Evolutionary conservation across 2,888 invertebrate species (phyloP), one percentile per base, ranked within the genome.

Genomic region (Bursaphelenchus okinawaensis): DNA sequence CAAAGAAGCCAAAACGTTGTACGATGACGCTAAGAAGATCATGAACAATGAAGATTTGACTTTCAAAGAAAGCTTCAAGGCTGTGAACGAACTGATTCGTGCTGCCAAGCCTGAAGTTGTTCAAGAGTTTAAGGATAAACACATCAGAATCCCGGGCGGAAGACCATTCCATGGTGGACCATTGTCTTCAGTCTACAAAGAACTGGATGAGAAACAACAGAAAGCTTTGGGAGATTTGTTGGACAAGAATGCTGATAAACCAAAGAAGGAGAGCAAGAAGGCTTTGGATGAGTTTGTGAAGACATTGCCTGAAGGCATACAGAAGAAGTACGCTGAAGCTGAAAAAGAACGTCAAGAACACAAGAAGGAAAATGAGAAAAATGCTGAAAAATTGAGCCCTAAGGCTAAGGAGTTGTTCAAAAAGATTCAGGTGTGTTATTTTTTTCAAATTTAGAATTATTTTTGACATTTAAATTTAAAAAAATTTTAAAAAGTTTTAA

Each of bases 161-260:
- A 12, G 40, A 4, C 51, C 51, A 19, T 59, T 59, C 51, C 40
- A 40, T 12, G 51, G 51, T 4, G 59, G 51, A 59, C 51, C 59
- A 7, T 51, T 51, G 50, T 40, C 59, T 3, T 50, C 51, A 31
- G 50, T 51, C 51, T 59, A 51, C 50, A 51, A 59, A 20, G 59
- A 59, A 27, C 59, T 51, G 20, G 51, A 59, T 19, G 26, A 51
- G 19, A 22, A 7, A 26, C 12, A 24, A 16, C 59, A 50, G 22
- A 59, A 51, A 19, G 59, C 29, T 19, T 51, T 51, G 59, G 50
- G 59, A 8, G 59, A 59, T 16, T 16, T 40, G 1, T 4, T 40
- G 40, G 40, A 40, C 16, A 40, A 40, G 6, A 40, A 40, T n/a
- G 12, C n/a, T 40, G 40, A 40, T n/a, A 40, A 40, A 40, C 40